Percentiles rank a stretch among this genome's conserved stretches.
Evolutionary conservation across 2,888 invertebrate genomes (phyloP).

Genomic region (Dilophus febrilis): DNA sequence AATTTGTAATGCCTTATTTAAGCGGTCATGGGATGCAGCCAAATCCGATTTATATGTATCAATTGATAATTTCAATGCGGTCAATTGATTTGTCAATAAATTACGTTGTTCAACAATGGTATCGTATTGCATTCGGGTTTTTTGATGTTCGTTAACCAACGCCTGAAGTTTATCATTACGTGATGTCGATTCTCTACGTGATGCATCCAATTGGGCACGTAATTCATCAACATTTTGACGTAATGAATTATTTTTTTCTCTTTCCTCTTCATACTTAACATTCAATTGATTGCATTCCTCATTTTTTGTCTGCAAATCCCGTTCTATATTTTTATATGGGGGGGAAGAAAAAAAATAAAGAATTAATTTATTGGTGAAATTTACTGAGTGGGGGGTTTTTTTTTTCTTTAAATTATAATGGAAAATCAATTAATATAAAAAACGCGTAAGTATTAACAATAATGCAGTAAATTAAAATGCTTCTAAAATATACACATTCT

Average conservation of each 20-base stretch:
- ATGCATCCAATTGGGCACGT: constrained; percentile 42
- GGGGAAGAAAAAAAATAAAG: too few species aligned
- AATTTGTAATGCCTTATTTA: constrained; percentile 55
- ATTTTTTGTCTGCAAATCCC: too few species aligned
- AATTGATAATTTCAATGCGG: constrained; percentile 56
- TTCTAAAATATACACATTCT: too few species aligned
- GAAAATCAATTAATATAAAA: too few species aligned
- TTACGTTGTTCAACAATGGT: constrained; percentile 58
- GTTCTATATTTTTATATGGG: too few species aligned
- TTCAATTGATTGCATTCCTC: too few species aligned
- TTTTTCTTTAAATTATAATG: too few species aligned
- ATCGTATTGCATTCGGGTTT: constrained; percentile 51
- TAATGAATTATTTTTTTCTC: constrained; percentile 21
- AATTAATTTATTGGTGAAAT: too few species aligned
- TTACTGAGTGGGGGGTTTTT: too few species aligned
- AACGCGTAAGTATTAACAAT: too few species aligned
- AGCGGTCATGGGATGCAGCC: constrained; percentile 48
- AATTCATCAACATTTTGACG: constrained; percentile 45
- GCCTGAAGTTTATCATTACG: constrained; percentile 43
- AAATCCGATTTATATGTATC: constrained; percentile 55
- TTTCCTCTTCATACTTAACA: too few species aligned
- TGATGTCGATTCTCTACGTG: constrained; percentile 45
- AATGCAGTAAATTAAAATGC: too few species aligned
- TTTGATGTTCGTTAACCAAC: constrained; percentile 46
- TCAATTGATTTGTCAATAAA: constrained; percentile 47